These are phyloP conservation scores for Sebastes fasciatus DNA, from an alignment of 2,113 vertebrate genomes.

Conservation along the genomic window DNA sequence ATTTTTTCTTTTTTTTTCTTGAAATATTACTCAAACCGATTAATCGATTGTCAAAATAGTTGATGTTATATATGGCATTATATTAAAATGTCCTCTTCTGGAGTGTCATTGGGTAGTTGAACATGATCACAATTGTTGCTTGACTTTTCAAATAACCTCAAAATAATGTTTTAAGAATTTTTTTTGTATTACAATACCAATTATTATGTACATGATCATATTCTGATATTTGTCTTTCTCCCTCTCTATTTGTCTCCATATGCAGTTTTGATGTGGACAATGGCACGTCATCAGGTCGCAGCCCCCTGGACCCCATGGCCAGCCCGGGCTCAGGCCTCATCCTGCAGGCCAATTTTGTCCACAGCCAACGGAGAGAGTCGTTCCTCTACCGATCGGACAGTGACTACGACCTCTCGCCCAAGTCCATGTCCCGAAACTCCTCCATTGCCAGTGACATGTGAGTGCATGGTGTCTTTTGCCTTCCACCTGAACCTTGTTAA, in stretches of 20 bases:
- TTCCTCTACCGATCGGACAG: conserved; percentile 99
- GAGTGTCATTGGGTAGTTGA: background rate
- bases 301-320: conserved; percentile 98
- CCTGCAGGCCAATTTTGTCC: conserved; percentile 98
- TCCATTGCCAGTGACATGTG: conserved; percentile 99
- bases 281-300: conserved; percentile 97
- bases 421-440: conserved; percentile 99
- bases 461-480: conserved; percentile 63
- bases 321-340: conserved; percentile 98
- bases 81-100: background rate
- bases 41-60: too few relatives aligned
- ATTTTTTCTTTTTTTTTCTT: too few relatives aligned
- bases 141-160: background rate
- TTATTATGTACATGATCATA: background rate
- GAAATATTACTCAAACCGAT: too few relatives aligned
- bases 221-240: conserved; percentile 9
- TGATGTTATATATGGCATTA: too few relatives aligned
- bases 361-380: conserved; percentile 97
- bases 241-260: conserved; percentile 32
- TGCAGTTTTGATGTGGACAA: conserved; percentile 99
- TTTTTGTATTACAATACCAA: background rate
- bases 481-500: conserved; percentile 10
- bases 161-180: background rate
- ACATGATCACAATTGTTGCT: background rate
- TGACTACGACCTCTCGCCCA: conserved; percentile 98